A percentile compares a stretch with the other conserved stretches of the same genome.
These are phyloP conservation scores for Ips typographus DNA, from an alignment of 1,140 invertebrate species.

Conservation along the genomic window DNA sequence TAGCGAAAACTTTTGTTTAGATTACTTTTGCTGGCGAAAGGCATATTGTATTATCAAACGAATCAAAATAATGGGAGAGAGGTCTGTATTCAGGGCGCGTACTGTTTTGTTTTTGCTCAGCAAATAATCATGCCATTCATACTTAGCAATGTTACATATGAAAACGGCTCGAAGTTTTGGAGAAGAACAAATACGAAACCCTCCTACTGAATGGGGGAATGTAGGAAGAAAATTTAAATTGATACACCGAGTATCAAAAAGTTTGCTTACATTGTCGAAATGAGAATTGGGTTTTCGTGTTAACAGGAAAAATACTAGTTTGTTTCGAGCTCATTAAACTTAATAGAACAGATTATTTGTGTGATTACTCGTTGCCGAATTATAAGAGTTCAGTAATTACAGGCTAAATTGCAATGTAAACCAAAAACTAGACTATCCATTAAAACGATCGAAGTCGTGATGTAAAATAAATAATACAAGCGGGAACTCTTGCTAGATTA, in stretches of 20 bases:
- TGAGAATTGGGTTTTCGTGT: too few species aligned
- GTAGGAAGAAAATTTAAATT: not conserved
- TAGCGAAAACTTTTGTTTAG: constrained; percentile 31
- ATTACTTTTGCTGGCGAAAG: constrained; percentile 30
- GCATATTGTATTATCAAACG: constrained; percentile 35
- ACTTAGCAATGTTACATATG: not conserved
- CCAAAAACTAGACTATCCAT: not conserved
- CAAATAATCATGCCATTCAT: not conserved
- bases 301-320: too few species aligned
- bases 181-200: not conserved
- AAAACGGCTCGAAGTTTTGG: not conserved
- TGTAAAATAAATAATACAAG: constrained; percentile 31
- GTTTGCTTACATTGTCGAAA: too few species aligned
- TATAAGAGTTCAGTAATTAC: too few species aligned
- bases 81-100: not conserved
- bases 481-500: constrained; percentile 28
- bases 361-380: too few species aligned
- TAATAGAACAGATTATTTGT: too few species aligned
- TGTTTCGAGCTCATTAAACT: too few species aligned
- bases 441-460: not conserved
- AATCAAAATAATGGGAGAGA: constrained; percentile 19
- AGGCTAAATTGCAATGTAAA: too few species aligned
- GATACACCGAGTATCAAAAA: too few species aligned
- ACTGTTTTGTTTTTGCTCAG: not conserved
- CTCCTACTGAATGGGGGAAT: not conserved